phyloP scores from a whole-genome alignment of 2,113 vertebrate genomes.

The Cyprinodon tularosa region DNA sequence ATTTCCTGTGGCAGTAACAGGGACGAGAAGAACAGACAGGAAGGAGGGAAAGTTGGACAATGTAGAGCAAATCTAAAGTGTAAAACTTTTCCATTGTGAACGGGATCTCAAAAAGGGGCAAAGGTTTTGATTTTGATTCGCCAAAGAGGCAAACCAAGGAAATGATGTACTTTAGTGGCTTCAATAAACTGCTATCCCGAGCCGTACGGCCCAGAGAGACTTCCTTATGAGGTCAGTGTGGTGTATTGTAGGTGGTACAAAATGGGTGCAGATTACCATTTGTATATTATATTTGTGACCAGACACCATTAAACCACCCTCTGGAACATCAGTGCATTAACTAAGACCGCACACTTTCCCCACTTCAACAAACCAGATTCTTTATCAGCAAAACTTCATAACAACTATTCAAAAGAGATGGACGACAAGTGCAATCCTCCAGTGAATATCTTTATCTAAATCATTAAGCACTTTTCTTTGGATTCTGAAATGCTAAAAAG shows the following conservation, averaged over 20 bases:
- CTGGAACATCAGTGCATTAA: background rate
- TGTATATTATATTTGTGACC: background rate
- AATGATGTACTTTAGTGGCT: background rate
- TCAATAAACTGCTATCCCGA: background rate
- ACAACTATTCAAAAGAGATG: background rate
- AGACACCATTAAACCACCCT: background rate
- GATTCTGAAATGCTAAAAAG: slow-evolving; percentile 8
- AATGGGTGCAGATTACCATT: background rate
- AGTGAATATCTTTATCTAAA: background rate
- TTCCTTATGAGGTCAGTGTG: background rate
- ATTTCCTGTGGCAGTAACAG: background rate
- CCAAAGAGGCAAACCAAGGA: background rate
- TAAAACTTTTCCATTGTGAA: background rate
- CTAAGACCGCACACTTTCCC: background rate
- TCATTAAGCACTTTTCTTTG: background rate
- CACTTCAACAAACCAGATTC: background rate
- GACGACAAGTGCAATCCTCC: background rate
- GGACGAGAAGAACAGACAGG: background rate
- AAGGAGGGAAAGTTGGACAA: background rate
- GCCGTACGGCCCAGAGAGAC: background rate
- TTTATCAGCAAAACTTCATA: background rate
- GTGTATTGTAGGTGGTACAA: background rate
- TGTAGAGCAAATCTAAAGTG: background rate
- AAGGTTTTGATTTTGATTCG: background rate
- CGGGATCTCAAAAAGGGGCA: background rate